Conservation (phyloP, 2,113 vertebrate genomes). For the Salminus brasiliensis region DNA sequence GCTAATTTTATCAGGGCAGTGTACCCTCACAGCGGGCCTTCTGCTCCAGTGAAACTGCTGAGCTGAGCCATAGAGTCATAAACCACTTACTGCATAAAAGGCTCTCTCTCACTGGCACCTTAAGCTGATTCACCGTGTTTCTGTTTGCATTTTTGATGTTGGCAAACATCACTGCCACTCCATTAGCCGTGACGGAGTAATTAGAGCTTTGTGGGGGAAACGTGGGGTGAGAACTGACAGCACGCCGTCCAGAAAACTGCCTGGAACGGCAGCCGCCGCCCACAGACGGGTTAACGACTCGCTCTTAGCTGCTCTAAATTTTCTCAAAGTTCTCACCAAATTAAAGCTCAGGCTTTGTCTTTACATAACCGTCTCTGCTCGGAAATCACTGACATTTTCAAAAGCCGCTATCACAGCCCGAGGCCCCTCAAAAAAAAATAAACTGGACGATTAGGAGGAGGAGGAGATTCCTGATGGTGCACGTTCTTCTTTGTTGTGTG, state of each 20-base stretch:
- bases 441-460: neutral
- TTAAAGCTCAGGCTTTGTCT: neutral
- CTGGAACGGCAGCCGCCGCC: neutral
- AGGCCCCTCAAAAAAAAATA: neutral
- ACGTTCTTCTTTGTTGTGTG: neutral
- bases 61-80: neutral
- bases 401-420: neutral
- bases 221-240: neutral
- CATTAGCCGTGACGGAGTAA: slow-evolving; percentile 10
- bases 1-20: too few relatives aligned
- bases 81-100: neutral
- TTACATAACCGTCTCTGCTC: neutral
- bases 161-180: slow-evolving; percentile 14
- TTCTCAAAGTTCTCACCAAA: slow-evolving; percentile 1
- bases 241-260: neutral
- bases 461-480: neutral
- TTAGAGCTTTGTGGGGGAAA: neutral
- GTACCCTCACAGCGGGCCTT: too few relatives aligned
- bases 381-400: slow-evolving; percentile 16
- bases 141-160: neutral
- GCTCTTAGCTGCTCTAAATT: neutral
- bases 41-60: neutral
- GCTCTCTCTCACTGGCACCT: neutral
- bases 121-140: neutral
- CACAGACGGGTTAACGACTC: neutral